phyloP scores from a whole-genome alignment of 2,797 vertebrate genomes.

The Bradypus variegatus region DNA sequence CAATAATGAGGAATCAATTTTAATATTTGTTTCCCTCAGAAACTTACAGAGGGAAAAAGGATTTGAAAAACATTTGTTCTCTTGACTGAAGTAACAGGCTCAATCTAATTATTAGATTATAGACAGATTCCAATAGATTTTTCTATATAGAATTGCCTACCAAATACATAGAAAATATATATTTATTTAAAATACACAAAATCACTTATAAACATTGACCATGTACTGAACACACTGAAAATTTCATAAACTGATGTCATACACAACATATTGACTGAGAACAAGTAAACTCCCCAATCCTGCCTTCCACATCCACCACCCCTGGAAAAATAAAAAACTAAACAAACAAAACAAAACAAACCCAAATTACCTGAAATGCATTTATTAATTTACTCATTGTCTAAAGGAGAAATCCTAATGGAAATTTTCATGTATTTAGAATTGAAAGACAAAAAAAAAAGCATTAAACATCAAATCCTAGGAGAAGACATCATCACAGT shows the following conservation, averaged over 20 bases:
- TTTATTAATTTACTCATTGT: not conserved
- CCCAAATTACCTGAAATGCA: not conserved
- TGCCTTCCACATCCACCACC: not conserved
- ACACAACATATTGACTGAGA: not conserved
- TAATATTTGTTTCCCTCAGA: not conserved
- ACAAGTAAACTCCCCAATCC: not conserved
- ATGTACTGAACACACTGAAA: not conserved
- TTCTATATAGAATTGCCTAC: not conserved
- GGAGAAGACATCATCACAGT: not conserved
- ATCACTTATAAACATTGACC: constrained; percentile 7
- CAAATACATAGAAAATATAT: not conserved
- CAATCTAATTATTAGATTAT: not conserved
- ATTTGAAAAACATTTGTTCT: not conserved
- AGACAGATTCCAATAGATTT: not conserved
- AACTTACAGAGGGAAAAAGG: not conserved
- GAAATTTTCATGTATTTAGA: constrained; percentile 5
- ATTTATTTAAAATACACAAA: not conserved
- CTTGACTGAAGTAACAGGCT: not conserved
- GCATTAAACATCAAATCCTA: not conserved
- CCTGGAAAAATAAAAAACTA: not conserved
- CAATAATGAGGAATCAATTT: not conserved
- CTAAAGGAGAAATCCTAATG: not conserved
- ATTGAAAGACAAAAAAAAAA: constrained; percentile 12
- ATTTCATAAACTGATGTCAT: not conserved
- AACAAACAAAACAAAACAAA: not conserved